Evolutionary conservation across 2,888 invertebrate species (phyloP), one percentile per base, ranked within the genome.

Genomic region (Leuctra nigra): DNA sequence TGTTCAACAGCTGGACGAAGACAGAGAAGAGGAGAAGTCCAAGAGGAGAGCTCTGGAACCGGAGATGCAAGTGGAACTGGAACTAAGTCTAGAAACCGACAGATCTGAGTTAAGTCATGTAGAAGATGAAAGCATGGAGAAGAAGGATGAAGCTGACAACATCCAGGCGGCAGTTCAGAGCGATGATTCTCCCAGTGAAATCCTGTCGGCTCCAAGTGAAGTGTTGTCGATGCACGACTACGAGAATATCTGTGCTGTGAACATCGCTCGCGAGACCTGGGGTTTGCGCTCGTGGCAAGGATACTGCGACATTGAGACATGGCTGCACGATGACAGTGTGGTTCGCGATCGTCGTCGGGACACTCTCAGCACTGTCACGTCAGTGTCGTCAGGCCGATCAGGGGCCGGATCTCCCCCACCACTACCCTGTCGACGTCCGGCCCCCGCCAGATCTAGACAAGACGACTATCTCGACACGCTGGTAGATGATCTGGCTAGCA

Each of bases 201-300:
- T 61, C 22, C 58, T 61, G 7, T 61, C 60, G 11, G 56, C 57
- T 23, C 56, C 61, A 4, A 64, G 80, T 38, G 80, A 80, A 66
- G 73, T 78, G 18, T 70, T 81, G 53, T 81, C 81, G 4, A 78
- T 81, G 48, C 82, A 82, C 64, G 82, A 83, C 65, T 83, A 83
- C 65, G 82, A 82, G 68, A 83, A 82, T 65, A 77, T 82, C 61
- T 81, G 81, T 66, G 80, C 82, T 1, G 75, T 82, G 4, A 82
- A 82, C 63, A 79, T 83, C 55, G 81, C 82, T 2, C 71, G 82
- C 60, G 82, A 81, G 66, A 79, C 80, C 14, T 80, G 81, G 80
- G 82, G 82, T 0, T 70, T 82, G 52, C 73, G 82, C 39, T 81
- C 81, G 33, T 83, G 82, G 82, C 78, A 78, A 65, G 81, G 80